These are phyloP conservation scores for Lathronympha strigana DNA, from an alignment of 2,888 invertebrate genomes.

Conservation along the genomic window DNA sequence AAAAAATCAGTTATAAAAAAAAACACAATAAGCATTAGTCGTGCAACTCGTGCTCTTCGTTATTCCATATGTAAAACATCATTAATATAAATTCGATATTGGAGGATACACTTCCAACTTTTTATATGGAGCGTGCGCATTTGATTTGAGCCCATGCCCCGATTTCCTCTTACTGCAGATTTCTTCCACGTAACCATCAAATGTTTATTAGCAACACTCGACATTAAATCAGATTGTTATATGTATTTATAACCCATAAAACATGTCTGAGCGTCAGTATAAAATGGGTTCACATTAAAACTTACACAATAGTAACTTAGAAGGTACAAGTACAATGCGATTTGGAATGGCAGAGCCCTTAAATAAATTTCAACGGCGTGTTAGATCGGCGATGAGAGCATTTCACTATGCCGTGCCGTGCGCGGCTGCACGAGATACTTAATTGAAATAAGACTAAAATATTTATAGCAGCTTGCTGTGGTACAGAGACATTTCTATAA, in stretches of 20 bases:
- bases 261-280: slow-evolving; percentile 20
- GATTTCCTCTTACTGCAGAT: background rate
- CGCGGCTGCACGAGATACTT: slow-evolving; percentile 45
- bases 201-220: slow-evolving; percentile 33
- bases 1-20: too few species aligned
- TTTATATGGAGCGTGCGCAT: too few species aligned
- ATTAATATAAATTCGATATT: too few species aligned
- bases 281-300: slow-evolving; percentile 30
- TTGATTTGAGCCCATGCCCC: too few species aligned
- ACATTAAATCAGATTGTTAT: slow-evolving; percentile 33
- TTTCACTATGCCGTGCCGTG: slow-evolving; percentile 28
- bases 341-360: slow-evolving; percentile 37
- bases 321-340: slow-evolving; percentile 39
- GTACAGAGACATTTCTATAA: slow-evolving; percentile 25
- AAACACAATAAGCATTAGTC: too few species aligned
- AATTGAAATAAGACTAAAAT: slow-evolving; percentile 54
- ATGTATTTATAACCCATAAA: slow-evolving; percentile 38
- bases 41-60: too few species aligned
- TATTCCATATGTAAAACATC: too few species aligned
- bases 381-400: slow-evolving; percentile 49
- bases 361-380: slow-evolving; percentile 47
- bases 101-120: too few species aligned
- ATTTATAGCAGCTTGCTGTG: slow-evolving; percentile 39
- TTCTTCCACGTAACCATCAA: slow-evolving; percentile 8
- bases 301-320: slow-evolving; percentile 42